Evolutionary conservation across 2,113 vertebrate species (phyloP), one percentile per base, ranked within the genome.

Genomic region (Phyllostomus hastatus): DNA sequence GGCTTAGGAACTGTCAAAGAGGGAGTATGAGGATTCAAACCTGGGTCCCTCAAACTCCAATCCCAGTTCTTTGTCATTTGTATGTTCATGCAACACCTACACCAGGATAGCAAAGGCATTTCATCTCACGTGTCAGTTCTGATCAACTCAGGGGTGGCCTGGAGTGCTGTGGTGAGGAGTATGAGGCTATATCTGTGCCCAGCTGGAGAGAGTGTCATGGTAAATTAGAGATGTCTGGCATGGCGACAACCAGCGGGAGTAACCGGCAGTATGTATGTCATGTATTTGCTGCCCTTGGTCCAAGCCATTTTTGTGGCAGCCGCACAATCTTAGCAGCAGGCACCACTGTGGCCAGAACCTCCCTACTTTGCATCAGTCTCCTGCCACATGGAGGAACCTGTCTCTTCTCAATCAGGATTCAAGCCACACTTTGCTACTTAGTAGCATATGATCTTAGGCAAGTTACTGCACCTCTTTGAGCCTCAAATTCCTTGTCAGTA

Each of bases 321-420:
- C 24, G 78, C n/a, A 1, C 9, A n/a, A 26, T 24, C 31, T 35
- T 41, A 70, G 57, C 26, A 46, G 26, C n/a, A 38, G 15, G 33
- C 43, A 72, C 19, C 80, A 6, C 6, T 3, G 33, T 64, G 17
- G 33, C 69, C n/a, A 79, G 43, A 83, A 66, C 16, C 7, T 43
- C 4, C 64, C 33, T 81, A 70, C 54, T 76, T 70, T 19, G 4
- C 35, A 24, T 28, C 28, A 4, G 28, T 20, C 7, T 67, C 69
- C 43, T 24, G 10, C 14, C 54, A 16, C 26, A 1, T 19, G 48
- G 76, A 38, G 2, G 12, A 72, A 5, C 1, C 9, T 0, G 5
- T 1, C 24, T 48, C 31, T 57, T 67, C 43, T 69, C 48, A 48
- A 59, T 10, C 82, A 46, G 52, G 43, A 19, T 78, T 82, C 54